Evolutionary conservation across 2,888 invertebrate genomes (phyloP).

Genomic region (Dicyrtomina minuta): DNA sequence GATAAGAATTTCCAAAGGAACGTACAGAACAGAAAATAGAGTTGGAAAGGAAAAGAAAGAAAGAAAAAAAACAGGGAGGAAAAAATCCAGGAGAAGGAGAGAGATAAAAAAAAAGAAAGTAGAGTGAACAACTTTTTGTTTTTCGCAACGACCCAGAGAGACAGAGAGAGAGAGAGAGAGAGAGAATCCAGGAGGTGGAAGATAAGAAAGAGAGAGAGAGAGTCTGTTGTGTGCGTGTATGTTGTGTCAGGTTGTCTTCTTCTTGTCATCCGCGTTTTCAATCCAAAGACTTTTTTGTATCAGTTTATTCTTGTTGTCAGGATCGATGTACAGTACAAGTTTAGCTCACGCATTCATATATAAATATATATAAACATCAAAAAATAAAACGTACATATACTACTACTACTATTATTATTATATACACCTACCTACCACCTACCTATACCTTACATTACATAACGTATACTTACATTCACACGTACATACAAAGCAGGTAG

Average conservation of each 20-base stretch:
- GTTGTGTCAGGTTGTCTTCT: slow-evolving; percentile 21
- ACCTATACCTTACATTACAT: slow-evolving; percentile 1
- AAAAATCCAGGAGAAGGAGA: no score
- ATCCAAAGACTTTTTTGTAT: slow-evolving; percentile 45
- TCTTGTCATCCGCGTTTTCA: slow-evolving; percentile 48
- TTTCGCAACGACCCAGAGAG: not conserved
- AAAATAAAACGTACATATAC: slow-evolving; percentile 22
- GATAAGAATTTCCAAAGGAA: no score
- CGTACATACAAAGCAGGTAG: not conserved
- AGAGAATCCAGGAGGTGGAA: not conserved
- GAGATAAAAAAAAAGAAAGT: no score
- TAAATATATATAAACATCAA: not conserved
- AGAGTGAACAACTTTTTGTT: no score
- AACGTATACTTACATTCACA: not conserved
- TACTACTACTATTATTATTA: no score
- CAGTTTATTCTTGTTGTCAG: slow-evolving; percentile 34
- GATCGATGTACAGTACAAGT: slow-evolving; percentile 40
- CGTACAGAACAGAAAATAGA: no score
- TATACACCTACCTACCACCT: not conserved
- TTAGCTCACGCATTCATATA: slow-evolving; percentile 28
- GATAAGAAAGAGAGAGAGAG: slow-evolving; percentile 1
- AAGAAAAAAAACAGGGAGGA: no score
- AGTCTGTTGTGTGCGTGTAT: slow-evolving; percentile 5
- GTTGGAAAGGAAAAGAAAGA: no score
- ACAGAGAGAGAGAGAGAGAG: slow-evolving; percentile 2